A percentile compares a stretch with the other conserved stretches of the same genome.
These are phyloP conservation scores for Carcina quercana DNA, from an alignment of 2,888 invertebrate genomes.

Conservation along the genomic window DNA sequence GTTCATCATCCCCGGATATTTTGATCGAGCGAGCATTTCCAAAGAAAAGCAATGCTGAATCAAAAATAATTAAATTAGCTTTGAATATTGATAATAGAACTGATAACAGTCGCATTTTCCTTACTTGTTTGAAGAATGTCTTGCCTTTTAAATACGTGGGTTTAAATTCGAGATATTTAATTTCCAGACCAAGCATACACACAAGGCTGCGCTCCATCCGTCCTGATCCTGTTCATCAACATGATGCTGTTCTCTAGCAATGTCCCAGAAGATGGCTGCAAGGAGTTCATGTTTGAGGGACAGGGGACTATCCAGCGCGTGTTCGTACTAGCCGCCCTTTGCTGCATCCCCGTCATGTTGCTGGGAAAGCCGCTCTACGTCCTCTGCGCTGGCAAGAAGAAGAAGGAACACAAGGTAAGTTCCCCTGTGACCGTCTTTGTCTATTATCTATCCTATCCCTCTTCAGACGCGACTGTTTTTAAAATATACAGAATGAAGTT, in stretches of 20 bases:
- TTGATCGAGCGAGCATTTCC: too few relatives aligned
- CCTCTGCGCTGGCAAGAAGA: conserved; percentile 56
- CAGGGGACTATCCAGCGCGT: conserved; percentile 83
- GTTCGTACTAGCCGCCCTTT: conserved; percentile 84
- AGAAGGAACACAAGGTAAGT: conserved; percentile 38
- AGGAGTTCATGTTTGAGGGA: conserved; percentile 79
- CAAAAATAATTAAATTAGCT: too few relatives aligned
- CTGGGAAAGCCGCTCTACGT: conserved; percentile 91
- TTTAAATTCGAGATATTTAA: background rate
- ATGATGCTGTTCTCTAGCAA: conserved; percentile 93
- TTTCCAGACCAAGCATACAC: conserved; percentile 46
- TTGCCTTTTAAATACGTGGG: too few relatives aligned
- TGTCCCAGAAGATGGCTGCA: conserved; percentile 58
- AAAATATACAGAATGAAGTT: too few relatives aligned
- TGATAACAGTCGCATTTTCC: too few relatives aligned
- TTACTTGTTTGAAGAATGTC: too few relatives aligned
- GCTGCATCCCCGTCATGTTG: conserved; percentile 96
- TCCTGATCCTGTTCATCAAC: conserved; percentile 98
- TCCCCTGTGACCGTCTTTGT: too few relatives aligned
- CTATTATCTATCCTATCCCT: too few relatives aligned
- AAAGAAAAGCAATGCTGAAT: too few relatives aligned
- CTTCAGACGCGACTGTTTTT: too few relatives aligned
- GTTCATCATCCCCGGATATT: too few relatives aligned
- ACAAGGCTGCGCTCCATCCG: conserved; percentile 90
- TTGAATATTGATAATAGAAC: too few relatives aligned